These are phyloP conservation scores for Paramormyrops hopkinsi DNA, from an alignment of 2,797 vertebrate species.

Conservation along the genomic window DNA sequence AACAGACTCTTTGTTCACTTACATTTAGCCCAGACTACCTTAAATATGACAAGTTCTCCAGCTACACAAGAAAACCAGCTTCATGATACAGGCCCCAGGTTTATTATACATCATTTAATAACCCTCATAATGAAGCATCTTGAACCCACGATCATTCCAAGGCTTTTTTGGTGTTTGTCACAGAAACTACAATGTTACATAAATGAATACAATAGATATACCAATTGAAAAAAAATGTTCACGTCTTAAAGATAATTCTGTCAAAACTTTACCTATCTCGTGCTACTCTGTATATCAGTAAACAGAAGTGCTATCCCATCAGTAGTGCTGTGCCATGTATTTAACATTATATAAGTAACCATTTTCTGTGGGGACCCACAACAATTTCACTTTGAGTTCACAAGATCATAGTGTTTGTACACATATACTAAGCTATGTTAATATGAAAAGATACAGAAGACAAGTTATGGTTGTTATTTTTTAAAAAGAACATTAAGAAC, in stretches of 20 bases:
- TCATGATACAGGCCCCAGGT: not conserved
- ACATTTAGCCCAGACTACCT: not conserved
- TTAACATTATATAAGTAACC: not conserved
- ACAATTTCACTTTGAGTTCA: not conserved
- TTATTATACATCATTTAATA: not conserved
- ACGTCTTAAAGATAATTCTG: not conserved
- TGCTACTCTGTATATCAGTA: not conserved
- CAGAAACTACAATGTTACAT: not conserved
- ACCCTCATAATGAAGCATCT: slow-evolving; percentile 1
- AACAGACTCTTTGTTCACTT: not conserved
- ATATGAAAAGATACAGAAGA: not conserved
- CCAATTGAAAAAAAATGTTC: not conserved
- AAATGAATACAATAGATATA: not conserved
- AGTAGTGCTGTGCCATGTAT: not conserved
- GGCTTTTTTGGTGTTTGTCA: slow-evolving; percentile 25
- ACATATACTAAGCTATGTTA: not conserved
- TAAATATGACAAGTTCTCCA: not conserved
- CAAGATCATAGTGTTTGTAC: slow-evolving; percentile 6
- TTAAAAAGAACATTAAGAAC: not conserved
- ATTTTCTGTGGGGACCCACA: not conserved
- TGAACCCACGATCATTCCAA: slow-evolving; percentile 17
- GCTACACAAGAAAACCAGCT: not conserved
- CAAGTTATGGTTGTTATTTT: not conserved
- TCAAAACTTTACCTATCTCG: not conserved
- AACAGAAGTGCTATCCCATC: not conserved